phyloP scores from a whole-genome alignment of 2,113 vertebrate genomes.

The Gopherus flavomarginatus region DNA sequence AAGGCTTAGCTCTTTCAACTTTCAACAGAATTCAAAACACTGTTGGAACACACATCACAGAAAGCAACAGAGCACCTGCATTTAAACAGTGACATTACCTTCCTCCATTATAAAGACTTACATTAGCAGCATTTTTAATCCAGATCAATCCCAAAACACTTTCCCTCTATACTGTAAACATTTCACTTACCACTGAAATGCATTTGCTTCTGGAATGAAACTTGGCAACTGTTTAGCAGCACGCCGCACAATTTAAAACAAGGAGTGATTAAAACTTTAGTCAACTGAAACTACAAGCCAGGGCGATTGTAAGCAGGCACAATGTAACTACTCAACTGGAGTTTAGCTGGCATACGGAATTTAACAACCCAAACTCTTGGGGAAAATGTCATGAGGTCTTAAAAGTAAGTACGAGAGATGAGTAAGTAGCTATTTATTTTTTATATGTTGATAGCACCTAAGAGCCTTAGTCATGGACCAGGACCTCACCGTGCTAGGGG shows the following conservation, averaged over 20 bases:
- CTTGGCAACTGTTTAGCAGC: conserved; percentile 18
- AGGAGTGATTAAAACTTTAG: conserved; percentile 32
- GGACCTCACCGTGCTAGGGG: background rate
- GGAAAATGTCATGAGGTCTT: conserved; percentile 7
- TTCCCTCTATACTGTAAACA: conserved; percentile 63
- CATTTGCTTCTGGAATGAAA: conserved; percentile 54
- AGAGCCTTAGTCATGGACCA: background rate
- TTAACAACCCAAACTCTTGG: background rate
- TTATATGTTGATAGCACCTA: background rate
- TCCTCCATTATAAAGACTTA: conserved; percentile 78
- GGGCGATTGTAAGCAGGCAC: conserved; percentile 15
- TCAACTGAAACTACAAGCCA: conserved; percentile 44
- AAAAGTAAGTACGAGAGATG: background rate
- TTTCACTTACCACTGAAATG: conserved; percentile 51
- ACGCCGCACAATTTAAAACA: conserved; percentile 16
- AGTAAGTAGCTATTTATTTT: background rate
- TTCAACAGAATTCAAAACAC: conserved; percentile 82
- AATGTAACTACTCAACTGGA: background rate
- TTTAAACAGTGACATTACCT: conserved; percentile 73
- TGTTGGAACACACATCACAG: conserved; percentile 77
- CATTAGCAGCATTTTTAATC: conserved; percentile 80
- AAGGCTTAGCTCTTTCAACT: conserved; percentile 81
- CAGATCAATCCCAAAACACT: conserved; percentile 63
- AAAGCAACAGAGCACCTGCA: conserved; percentile 78
- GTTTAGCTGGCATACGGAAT: background rate